Evolutionary conservation across 2,113 vertebrate genomes (phyloP).

Genomic region (Tupaia tana): DNA sequence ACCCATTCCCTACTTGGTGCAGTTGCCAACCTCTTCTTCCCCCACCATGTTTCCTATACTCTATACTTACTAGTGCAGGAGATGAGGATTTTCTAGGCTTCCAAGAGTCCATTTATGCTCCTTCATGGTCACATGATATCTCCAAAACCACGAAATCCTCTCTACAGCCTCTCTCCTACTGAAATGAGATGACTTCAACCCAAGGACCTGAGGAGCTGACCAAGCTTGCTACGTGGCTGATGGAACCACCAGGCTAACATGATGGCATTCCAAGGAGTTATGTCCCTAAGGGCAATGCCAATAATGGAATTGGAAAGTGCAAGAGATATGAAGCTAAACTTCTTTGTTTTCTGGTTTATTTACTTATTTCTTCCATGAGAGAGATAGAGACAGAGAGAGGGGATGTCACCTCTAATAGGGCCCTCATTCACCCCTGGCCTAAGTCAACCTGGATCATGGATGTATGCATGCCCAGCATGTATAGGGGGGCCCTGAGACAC

Average conservation of each 20-base stretch:
- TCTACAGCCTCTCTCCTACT: not conserved
- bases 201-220: not conserved
- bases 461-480: no score
- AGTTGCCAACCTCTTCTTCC: slow-evolving; percentile 60
- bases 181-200: not conserved
- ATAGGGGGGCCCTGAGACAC: no score
- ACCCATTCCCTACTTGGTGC: slow-evolving; percentile 66
- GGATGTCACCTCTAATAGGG: no score
- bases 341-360: not conserved
- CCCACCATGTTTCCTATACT: slow-evolving; percentile 13
- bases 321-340: not conserved
- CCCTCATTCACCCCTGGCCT: no score
- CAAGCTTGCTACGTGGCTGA: not conserved
- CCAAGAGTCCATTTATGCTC: not conserved
- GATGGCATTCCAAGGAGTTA: not conserved
- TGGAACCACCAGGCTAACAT: not conserved
- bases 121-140: not conserved
- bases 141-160: not conserved
- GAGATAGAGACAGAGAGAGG: no score
- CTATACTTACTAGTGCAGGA: slow-evolving; percentile 6
- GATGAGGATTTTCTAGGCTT: slow-evolving; percentile 45
- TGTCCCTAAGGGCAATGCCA: not conserved
- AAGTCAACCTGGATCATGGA: no score
- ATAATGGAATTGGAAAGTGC: not conserved
- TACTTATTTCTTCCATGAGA: no score